Base-by-base conservation (phyloP, 1,140 invertebrate species). In the Neodiprion pinetum region DNA sequence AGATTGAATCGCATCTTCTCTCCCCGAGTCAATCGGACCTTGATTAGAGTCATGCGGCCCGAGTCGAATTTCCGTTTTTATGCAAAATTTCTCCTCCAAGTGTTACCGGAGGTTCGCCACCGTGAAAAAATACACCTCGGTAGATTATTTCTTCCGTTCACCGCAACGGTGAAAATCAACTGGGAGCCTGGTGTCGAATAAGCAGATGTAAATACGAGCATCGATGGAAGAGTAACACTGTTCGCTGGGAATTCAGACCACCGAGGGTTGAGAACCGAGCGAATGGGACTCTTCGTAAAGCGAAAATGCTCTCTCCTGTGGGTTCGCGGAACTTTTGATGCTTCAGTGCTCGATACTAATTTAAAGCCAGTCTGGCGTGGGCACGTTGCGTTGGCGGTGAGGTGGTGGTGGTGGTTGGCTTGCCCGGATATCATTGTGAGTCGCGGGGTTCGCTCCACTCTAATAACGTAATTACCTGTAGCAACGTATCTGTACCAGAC, bases 301-400 rank as follows among this genome's bases (percentile, higher is more conserved):
- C n/a, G 53, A 61, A 61, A 61, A 61, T 61, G 53, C 11, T 14
- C 53, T 61, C n/a, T 61, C 53, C n/a, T 17, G 53, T 61, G 53
- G n/a, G 53, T 61, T 61, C 53, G 53, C n/a, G 53, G 53, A 61
- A 61, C 53, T 61, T 61, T 61, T 61, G 53, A 61, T 61, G 53
- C 53, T 17, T 61, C 53, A 5, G 53, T 14, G 53, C 53, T 61
- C 53, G 53, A 61, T 61, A 61, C 53, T 61, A 61, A 61, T 61
- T 61, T 61, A 61, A 61, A 61, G 53, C 53, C 53, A 61, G 53
- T 61, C 53, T 61, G n/a, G 4, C 53, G 53, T 21, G 53, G 53
- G 53, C n/a, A 61, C 28, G 5, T 17, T 5, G 53, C n/a, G 53
- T 12, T 9, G 53, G 53, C 1, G 28, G 28, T 40, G 28, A 40